Conservation (phyloP, 2,888 invertebrate genomes). For the Venustoraphidia nigricollis region DNA sequence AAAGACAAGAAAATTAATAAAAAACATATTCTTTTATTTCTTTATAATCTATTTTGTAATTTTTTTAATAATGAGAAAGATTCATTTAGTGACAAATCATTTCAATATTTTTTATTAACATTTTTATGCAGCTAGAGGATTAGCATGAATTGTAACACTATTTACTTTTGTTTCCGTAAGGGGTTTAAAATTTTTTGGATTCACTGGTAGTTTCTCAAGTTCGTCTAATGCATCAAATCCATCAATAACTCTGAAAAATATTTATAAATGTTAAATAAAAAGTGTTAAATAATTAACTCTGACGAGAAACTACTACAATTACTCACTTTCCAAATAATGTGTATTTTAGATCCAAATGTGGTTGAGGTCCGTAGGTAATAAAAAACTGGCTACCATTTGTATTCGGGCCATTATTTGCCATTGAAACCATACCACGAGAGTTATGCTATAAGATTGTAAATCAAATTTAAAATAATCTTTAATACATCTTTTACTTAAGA, state of each 20-base stretch:
- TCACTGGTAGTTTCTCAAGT: conserved; percentile 86
- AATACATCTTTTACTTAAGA: neutral
- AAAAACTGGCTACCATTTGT: conserved; percentile 98
- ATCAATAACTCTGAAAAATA: conserved; percentile 75
- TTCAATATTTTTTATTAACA: neutral
- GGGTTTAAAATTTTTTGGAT: conserved; percentile 85
- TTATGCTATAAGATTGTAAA: conserved; percentile 46
- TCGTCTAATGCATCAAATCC: conserved; percentile 93
- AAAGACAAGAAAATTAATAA: no score
- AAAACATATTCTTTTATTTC: no score
- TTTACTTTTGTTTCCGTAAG: conserved; percentile 75
- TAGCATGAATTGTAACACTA: conserved; percentile 90
- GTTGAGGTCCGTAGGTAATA: conserved; percentile 85
- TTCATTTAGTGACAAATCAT: neutral
- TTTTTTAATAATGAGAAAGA: no score
- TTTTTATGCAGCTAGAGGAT: conserved; percentile 73
- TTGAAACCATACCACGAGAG: conserved; percentile 77
- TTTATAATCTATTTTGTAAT: no score
- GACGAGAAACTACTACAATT: conserved; percentile 2
- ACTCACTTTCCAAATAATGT: conserved; percentile 89
- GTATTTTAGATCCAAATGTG: conserved; percentile 92
- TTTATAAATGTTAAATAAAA: neutral
- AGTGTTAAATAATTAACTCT: neutral
- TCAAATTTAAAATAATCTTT: conserved; percentile 1
- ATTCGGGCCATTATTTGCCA: conserved; percentile 98